Conservation (phyloP, 2,888 invertebrate genomes). For the Schizotus pectinicornis region DNA sequence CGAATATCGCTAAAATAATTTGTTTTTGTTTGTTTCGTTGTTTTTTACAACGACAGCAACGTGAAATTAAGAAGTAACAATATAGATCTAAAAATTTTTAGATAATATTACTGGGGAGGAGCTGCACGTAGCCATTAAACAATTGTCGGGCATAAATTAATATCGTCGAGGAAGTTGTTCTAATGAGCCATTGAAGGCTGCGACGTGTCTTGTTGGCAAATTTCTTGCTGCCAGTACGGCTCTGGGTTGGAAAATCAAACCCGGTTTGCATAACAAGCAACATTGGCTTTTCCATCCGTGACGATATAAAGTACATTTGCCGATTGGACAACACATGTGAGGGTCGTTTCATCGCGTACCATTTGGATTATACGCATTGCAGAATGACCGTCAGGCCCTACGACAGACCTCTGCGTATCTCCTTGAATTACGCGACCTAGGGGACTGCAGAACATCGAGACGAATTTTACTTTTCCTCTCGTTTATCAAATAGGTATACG, state of each 20-base stretch:
- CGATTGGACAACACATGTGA: constrained; percentile 11
- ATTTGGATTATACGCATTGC: constrained; percentile 22
- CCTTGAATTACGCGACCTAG: constrained; percentile 27
- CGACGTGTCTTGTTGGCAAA: too few relatives aligned
- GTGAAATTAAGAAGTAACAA: too few relatives aligned
- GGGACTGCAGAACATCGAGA: constrained; percentile 25
- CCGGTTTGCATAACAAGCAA: constrained; percentile 6
- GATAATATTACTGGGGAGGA: too few relatives aligned
- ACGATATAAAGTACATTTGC: constrained; percentile 6
- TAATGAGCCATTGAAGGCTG: too few relatives aligned
- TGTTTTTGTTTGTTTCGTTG: too few relatives aligned
- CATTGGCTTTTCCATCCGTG: constrained; percentile 3
- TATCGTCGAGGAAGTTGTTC: too few relatives aligned
- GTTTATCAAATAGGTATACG: constrained; percentile 29
- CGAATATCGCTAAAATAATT: too few relatives aligned
- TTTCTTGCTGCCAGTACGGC: too few relatives aligned
- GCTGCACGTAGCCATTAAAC: too few relatives aligned
- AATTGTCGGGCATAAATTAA: too few relatives aligned
- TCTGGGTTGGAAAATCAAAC: background rate
- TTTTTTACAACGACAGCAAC: too few relatives aligned
- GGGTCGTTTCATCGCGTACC: constrained; percentile 12
- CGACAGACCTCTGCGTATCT: constrained; percentile 18
- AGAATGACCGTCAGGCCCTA: constrained; percentile 19
- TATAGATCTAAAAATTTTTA: too few relatives aligned
- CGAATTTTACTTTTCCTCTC: constrained; percentile 26